Evolutionary conservation across 1,140 invertebrate species (phyloP).

Genomic region (Drosophila oshimai): DNA sequence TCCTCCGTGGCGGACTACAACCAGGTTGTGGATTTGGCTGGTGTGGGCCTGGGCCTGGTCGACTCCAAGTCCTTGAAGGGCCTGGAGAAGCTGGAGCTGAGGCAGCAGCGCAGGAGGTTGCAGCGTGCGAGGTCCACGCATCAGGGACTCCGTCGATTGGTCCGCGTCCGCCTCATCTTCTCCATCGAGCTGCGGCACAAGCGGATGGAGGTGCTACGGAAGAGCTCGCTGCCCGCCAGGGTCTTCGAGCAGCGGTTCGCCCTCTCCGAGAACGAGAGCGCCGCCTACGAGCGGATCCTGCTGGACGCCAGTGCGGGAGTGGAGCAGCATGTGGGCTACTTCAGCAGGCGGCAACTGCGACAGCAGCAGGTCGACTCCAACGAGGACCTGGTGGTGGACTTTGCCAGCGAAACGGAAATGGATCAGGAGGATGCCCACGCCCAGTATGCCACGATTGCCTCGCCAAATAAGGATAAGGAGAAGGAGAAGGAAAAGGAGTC

Average conservation of each 20-base stretch:
- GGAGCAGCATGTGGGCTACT: conserved; percentile 75
- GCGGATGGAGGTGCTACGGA: conserved; percentile 72
- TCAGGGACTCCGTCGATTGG: conserved; percentile 52
- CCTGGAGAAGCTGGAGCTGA: conserved; percentile 67
- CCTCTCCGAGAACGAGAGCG: conserved; percentile 62
- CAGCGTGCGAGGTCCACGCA: conserved; percentile 48
- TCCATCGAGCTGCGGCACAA: conserved; percentile 78
- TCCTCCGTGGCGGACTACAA: conserved; percentile 53
- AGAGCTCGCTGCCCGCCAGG: conserved; percentile 57
- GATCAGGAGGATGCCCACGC: conserved; percentile 34
- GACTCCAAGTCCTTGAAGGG: conserved; percentile 53
- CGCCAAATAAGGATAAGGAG: conserved; percentile 5
- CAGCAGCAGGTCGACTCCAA: conserved; percentile 1
- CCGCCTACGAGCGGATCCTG: conserved; percentile 68
- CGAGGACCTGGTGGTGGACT: conserved; percentile 57
- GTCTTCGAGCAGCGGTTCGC: conserved; percentile 72
- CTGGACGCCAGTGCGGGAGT: conserved; percentile 62
- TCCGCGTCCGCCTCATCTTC: conserved; percentile 74
- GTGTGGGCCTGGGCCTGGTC: too few species aligned
- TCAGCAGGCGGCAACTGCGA: conserved; percentile 41
- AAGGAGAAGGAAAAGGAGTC: neutral
- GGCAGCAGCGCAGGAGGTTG: conserved; percentile 63
- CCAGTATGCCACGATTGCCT: conserved; percentile 52
- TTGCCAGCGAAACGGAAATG: conserved; percentile 61
- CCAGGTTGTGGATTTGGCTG: too few species aligned